Evolutionary conservation across 2,113 vertebrate species (phyloP), one percentile per base, ranked within the genome.

Genomic region (Plectropomus leopardus): DNA sequence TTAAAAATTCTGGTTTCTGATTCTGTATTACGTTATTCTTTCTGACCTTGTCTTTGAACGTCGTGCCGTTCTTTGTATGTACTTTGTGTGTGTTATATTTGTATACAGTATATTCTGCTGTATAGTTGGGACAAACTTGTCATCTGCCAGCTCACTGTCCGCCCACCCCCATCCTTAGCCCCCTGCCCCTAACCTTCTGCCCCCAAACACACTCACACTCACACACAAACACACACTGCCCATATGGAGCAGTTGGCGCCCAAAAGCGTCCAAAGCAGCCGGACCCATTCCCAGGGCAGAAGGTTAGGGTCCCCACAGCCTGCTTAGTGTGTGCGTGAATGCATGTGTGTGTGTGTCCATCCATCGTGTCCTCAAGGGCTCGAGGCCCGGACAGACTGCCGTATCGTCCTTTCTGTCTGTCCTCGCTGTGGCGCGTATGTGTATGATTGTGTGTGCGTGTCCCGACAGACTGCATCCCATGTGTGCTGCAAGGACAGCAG

Each of bases 201-300:
- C 93, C 94, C 93, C 88, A 67, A 83, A 94, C 80, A 79, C 82
- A 85, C 77, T 61, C 23, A 23, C 50, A 57, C 86, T 53, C 78
- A 82, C 92, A 86, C 91, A 90, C 77, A 92, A 63, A 84, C 88
- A 74, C 91, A 86, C 92, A 86, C 88, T 87, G 87, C 91, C 93
- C 95, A 95, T 95, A 95, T 95, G 95, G 94, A 94, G 89, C 92
- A 91, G 84, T 93, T 95, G 94, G 94, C 93, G 84, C 93, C 94
- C 93, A 93, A 91, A 92, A 93, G 93, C 59, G 86, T 92, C 91
- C 90, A 79, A 79, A 93, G 93, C 95, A 95, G 94, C 93, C 93
- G 93, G 93, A 93, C 90, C 86, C 86, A 86, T 94, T 95, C 94
- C 94, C 95, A 95, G 93, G 94, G 93, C 94, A 94, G 94, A 94